Evolutionary conservation across 1,140 invertebrate species (phyloP), one percentile per base, ranked within the genome.

Genomic region (Tribolium castaneum): DNA sequence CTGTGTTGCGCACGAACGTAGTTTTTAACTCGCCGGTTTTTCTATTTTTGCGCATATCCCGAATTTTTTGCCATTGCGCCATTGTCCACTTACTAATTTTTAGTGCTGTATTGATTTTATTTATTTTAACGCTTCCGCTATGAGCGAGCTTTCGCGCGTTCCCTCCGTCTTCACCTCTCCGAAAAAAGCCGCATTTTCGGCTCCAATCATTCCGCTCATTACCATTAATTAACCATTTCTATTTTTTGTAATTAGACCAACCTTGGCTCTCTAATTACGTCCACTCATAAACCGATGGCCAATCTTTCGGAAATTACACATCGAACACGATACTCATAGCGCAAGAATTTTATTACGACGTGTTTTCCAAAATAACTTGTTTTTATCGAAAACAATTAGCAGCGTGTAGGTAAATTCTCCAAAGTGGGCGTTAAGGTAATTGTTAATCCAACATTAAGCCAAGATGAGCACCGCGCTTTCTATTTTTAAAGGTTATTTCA

Each of bases 51-150:
- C 85, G 85, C 85, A 85, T 84, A 85, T 83, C 83, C 85, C 84
- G 80, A 83, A 83, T 84, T 86, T 83, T 85, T 85, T 85, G 83
- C 85, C 85, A 84, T 84, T 86, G 85, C 85, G 84, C 84, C 84
- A 85, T 85, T 86, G 85, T 86, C 85, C 85, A 85, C 80, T 84
- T 83, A 84, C 84, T 84, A 85, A 85, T 86, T 86, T 86, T 85
- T 85, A 84, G 83, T 83, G 83, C 81, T 80, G 82, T 85, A 85
- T 85, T 84, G 84, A 85, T 85, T 85, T 85, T 85, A 82, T 83
- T 83, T 82, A 83, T 82, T 83, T 82, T 80, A 78, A 80, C 76
- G 81, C 80, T 71, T 62, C 72, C 77, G 70, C 14, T 73, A 73
- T 52, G 12, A 35, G 52, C 49, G 71, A 56, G 51, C 72, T 75